These are phyloP conservation scores for Spea multiplicata DNA, from an alignment of 2,113 vertebrate species.

Conservation along the genomic window DNA sequence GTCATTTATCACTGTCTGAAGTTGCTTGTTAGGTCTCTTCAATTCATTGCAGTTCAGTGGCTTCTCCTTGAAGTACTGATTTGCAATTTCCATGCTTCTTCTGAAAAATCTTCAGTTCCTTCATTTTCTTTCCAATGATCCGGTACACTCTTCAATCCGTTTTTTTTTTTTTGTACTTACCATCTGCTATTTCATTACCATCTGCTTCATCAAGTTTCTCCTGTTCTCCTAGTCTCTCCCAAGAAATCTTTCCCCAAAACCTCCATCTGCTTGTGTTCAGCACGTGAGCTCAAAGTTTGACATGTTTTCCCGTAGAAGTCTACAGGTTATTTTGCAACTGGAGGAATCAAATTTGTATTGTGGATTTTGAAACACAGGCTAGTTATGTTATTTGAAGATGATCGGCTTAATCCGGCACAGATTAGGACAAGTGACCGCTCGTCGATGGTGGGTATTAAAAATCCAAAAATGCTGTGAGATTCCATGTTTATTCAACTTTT, in stretches of 20 bases:
- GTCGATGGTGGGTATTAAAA: too few species aligned
- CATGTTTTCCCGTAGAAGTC: too few species aligned
- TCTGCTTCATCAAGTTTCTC: constrained; percentile 18
- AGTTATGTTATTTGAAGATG: too few species aligned
- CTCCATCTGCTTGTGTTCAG: neutral
- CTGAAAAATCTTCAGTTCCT: neutral
- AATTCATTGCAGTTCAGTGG: neutral
- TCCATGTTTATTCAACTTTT: too few species aligned
- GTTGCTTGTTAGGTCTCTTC: neutral
- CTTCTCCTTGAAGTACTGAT: neutral
- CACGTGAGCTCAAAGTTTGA: neutral
- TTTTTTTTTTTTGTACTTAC: neutral
- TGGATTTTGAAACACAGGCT: too few species aligned
- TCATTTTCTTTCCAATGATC: neutral
- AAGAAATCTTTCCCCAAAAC: neutral
- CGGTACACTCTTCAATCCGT: neutral
- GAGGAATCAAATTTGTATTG: too few species aligned
- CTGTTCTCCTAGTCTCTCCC: neutral
- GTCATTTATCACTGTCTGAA: neutral
- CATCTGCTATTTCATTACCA: constrained; percentile 25
- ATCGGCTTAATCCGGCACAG: too few species aligned
- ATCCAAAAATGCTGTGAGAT: too few species aligned
- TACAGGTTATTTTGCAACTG: too few species aligned
- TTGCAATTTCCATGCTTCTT: neutral
- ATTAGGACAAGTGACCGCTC: too few species aligned